Base-by-base conservation (phyloP, 2,113 vertebrate genomes). In the Vicugna pacos region DNA sequence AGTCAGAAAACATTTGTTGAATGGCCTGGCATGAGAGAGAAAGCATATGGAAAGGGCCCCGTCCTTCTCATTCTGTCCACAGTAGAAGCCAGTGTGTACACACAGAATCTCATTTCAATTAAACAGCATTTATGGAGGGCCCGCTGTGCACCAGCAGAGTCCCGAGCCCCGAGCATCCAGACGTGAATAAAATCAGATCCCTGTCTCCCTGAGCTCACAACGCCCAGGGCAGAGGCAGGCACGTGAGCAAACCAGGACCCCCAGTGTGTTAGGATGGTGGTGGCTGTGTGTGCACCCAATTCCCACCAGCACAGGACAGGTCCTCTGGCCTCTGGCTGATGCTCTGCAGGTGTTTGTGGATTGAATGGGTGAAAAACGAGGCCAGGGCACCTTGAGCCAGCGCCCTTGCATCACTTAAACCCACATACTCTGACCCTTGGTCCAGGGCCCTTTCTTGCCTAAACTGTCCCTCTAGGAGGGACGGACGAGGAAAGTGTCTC, bases 71-170 rank as follows among this genome's bases (percentile, higher is more conserved):
- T 65, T 77, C 73, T 94, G 83, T 67, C 80, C 79, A 19, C 6
- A 1, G 67, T 54, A 24, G 75, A 85, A 93, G 82, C 72, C 64
- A 24, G 17, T 10, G 1, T 72, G 91, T n/a, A 62, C 28, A 38
- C 58, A 79, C 60, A 92, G 35, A 67, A 62, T 48, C 93, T 72
- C 73, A 70, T 86, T 79, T 90, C 89, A n/a, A 28, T 87, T 77
- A 65, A 65, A 65, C 60, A 58, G 20, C 52, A 4, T 46, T 72
- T 95, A 86, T 35, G 1, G 0, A 62, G 91, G 46, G 65, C 35
- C 91, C 32, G 6, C 81, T 46, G 72, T 12, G 46, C 48, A 84
- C 48, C 90, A 75, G 82, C 72, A 76, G 64, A 9, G 35, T 35
- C 65, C 73, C 38, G 15, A 60, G 91, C 73, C 24, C 54, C 48